Conservation (phyloP, 2,797 vertebrate genomes). For the Gymnodraco acuticeps region DNA sequence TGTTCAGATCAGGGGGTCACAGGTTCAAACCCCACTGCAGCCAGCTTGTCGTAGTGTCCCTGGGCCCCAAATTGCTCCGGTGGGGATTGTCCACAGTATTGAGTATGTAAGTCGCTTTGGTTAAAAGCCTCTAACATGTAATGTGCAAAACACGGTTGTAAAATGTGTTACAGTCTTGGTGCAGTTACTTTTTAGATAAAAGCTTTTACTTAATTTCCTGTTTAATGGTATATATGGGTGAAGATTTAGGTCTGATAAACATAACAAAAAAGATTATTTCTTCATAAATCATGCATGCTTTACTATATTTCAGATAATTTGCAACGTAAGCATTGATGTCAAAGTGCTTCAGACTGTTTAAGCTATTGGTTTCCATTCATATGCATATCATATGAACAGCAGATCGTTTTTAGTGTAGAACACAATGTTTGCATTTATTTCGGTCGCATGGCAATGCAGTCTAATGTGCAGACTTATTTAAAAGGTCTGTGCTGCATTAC, state of each 20-base stretch:
- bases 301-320: background rate
- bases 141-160: slow-evolving; percentile 2
- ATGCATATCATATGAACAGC: slow-evolving; percentile 10
- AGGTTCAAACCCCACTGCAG: no score
- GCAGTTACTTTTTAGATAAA: background rate
- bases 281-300: background rate
- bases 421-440: slow-evolving; percentile 22
- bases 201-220: background rate
- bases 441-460: background rate
- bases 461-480: background rate
- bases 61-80: no score
- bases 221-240: background rate
- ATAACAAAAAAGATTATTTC: no score
- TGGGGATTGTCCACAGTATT: no score
- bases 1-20: no score
- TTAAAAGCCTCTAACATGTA: no score
- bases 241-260: no score
- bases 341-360: background rate
- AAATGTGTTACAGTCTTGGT: slow-evolving; percentile 1
- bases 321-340: background rate
- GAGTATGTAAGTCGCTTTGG: no score
- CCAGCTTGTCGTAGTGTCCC: no score
- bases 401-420: background rate
- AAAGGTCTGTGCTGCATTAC: slow-evolving; percentile 18
- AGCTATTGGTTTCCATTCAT: slow-evolving; percentile 7